These are phyloP conservation scores for Phoxinus dragarum DNA, from an alignment of 2,797 vertebrate species.

Conservation along the genomic window DNA sequence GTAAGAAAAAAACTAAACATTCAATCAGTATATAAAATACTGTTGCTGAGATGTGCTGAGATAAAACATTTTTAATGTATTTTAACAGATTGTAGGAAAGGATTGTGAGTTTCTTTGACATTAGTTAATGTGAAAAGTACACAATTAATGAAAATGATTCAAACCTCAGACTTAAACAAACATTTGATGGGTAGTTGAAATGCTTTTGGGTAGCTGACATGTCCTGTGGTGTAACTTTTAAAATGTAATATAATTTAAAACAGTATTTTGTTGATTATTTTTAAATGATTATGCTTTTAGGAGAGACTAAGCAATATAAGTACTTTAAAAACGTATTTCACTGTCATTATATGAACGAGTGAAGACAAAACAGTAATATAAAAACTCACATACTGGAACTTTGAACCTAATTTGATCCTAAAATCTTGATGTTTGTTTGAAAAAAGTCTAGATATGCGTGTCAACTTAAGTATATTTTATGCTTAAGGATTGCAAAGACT, in stretches of 20 bases:
- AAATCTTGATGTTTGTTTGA: neutral
- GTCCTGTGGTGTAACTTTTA: neutral
- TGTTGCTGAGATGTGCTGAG: neutral
- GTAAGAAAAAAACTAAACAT: neutral
- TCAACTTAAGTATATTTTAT: neutral
- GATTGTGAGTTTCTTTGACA: neutral
- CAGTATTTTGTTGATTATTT: constrained; percentile 4
- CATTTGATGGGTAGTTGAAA: neutral
- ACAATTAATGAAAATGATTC: neutral
- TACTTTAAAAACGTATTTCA: neutral
- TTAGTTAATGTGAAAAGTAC: neutral
- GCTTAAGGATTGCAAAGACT: neutral
- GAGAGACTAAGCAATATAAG: neutral
- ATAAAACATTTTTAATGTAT: neutral
- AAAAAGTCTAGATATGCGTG: neutral
- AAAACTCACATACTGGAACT: neutral
- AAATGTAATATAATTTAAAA: neutral
- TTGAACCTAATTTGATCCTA: neutral
- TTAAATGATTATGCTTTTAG: neutral
- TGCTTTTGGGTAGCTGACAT: neutral
- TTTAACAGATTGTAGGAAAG: neutral
- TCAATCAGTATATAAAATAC: neutral
- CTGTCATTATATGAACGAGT: neutral
- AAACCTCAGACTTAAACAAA: neutral
- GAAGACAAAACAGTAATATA: neutral